A percentile compares a stretch with the other conserved stretches of the same genome.
These are phyloP conservation scores for Lysandra coridon DNA, from an alignment of 2,888 invertebrate species.

Conservation along the genomic window DNA sequence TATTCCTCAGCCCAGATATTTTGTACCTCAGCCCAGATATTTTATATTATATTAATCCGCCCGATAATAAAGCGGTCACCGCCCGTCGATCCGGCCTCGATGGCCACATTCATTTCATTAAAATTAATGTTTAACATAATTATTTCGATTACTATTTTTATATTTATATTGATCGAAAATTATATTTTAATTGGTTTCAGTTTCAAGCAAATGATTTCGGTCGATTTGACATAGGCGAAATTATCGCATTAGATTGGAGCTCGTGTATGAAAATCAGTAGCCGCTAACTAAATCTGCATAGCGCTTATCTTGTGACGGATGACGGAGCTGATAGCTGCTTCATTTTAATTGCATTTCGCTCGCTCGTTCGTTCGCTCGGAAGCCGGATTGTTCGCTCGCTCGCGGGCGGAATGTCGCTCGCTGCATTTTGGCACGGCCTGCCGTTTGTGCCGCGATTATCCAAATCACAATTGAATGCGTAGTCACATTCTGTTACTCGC, in stretches of 20 bases:
- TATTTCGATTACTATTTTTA: not conserved
- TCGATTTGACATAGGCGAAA: not conserved
- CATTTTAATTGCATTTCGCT: conserved; percentile 70
- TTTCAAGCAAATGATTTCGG: not conserved
- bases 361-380: conserved; percentile 37
- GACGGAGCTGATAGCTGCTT: conserved; percentile 62
- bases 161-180: not conserved
- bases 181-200: not conserved
- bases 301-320: conserved; percentile 71
- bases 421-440: conserved; percentile 51
- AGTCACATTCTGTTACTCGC: conserved; percentile 16
- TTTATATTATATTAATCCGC: conserved; percentile 8
- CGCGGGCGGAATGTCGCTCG: conserved; percentile 15
- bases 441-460: conserved; percentile 47
- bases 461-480: conserved; percentile 38
- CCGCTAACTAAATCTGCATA: conserved; percentile 66
- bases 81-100: not conserved
- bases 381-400: not conserved
- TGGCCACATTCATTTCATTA: not conserved
- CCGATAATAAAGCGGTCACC: conserved; percentile 22
- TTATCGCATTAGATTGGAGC: not conserved
- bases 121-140: conserved; percentile 4
- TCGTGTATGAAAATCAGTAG: conserved; percentile 55
- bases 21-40: no score
- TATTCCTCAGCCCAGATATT: no score